These are phyloP conservation scores for Stegodyphus dumicola DNA, from an alignment of 1,140 invertebrate genomes.

Conservation along the genomic window DNA sequence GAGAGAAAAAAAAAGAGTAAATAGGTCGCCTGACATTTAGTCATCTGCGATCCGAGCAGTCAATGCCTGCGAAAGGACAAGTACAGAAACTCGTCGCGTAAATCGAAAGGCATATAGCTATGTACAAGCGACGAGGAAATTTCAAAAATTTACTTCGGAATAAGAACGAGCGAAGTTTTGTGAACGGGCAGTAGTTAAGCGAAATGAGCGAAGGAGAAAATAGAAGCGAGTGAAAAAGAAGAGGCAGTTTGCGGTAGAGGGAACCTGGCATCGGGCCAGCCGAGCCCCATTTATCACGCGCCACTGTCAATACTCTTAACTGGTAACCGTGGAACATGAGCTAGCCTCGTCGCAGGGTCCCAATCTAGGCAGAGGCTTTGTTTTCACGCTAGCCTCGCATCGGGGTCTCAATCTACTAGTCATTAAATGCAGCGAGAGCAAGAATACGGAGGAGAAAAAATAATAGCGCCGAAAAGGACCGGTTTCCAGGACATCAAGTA, in stretches of 20 bases:
- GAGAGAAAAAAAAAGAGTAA: not conserved
- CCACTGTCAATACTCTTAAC: conserved; percentile 56
- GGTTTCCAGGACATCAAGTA: conserved; percentile 57
- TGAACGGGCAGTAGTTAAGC: conserved; percentile 51
- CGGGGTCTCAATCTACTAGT: conserved; percentile 55
- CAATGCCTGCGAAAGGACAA: conserved; percentile 48
- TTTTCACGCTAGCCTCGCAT: conserved; percentile 49
- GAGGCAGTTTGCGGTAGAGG: conserved; percentile 57
- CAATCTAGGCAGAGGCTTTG: conserved; percentile 55
- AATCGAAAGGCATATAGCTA: conserved; percentile 30
- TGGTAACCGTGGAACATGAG: conserved; percentile 55
- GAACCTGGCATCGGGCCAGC: conserved; percentile 54
- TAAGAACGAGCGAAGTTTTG: conserved; percentile 53
- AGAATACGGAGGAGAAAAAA: conserved; percentile 49
- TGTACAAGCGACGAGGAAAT: conserved; percentile 33
- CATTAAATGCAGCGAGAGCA: conserved; percentile 53
- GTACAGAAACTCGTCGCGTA: conserved; percentile 1
- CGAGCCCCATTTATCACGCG: conserved; percentile 58
- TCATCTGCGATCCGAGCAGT: conserved; percentile 17
- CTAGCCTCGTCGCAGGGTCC: conserved; percentile 55
- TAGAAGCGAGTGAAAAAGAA: conserved; percentile 58
- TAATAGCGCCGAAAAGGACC: conserved; percentile 46
- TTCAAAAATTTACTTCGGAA: conserved; percentile 55
- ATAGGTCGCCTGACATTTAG: conserved; percentile 17
- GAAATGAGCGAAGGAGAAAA: conserved; percentile 53